Evolutionary conservation across 2,113 vertebrate genomes (phyloP).

Genomic region (Sylvietta virens): DNA sequence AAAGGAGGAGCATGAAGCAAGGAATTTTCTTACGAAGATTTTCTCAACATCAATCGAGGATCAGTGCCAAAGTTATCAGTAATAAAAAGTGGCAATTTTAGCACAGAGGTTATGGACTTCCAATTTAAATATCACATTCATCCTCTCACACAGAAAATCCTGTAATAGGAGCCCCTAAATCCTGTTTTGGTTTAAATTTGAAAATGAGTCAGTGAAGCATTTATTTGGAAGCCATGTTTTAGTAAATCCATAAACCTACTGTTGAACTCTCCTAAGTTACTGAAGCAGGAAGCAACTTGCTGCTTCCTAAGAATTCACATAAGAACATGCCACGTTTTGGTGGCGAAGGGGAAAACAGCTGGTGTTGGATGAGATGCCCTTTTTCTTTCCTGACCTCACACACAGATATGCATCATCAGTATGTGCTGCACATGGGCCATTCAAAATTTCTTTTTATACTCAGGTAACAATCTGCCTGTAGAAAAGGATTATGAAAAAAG

Average conservation of each 20-base stretch:
- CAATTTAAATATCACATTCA: neutral
- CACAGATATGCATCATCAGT: accelerated
- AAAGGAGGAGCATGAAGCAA: neutral
- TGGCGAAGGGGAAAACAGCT: neutral
- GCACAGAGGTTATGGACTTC: neutral
- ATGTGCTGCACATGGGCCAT: accelerated
- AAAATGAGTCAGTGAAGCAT: neutral
- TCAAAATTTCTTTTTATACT: neutral
- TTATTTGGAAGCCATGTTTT: neutral
- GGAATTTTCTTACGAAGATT: neutral
- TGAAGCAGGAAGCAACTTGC: neutral
- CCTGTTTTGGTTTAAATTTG: neutral
- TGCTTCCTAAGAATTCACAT: neutral
- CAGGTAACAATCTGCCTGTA: neutral
- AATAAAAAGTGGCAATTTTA: neutral
- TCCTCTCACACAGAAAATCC: neutral
- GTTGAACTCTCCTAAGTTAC: neutral
- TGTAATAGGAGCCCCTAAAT: neutral
- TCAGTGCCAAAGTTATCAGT: neutral
- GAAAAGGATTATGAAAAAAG: neutral
- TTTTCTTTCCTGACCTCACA: neutral
- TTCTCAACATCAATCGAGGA: neutral
- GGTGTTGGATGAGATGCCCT: neutral
- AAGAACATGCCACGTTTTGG: accelerated
- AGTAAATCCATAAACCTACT: neutral